Percentiles rank a stretch among this genome's conserved stretches.
Evolutionary conservation across 2,888 invertebrate genomes (phyloP).

Genomic region (Scaptomyza cyrtandrae): DNA sequence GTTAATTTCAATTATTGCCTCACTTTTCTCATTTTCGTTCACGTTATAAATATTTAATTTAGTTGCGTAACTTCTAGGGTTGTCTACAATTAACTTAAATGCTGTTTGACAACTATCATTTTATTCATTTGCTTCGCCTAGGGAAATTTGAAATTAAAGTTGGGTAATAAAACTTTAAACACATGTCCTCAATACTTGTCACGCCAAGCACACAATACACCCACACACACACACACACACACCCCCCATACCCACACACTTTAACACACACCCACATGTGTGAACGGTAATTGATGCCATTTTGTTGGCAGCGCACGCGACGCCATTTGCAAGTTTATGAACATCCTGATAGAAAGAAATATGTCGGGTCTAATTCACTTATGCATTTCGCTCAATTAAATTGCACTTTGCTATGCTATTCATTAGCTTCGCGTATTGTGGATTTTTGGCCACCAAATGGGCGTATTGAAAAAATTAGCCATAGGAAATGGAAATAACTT

Average conservation of each 20-base stretch:
- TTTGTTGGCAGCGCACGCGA: constrained; percentile 42
- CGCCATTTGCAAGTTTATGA: constrained; percentile 35
- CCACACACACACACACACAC: constrained; percentile 2
- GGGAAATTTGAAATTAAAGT: constrained; percentile 11
- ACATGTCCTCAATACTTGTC: constrained; percentile 40
- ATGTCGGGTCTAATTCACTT: constrained; percentile 61
- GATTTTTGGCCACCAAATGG: neutral
- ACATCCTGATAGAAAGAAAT: constrained; percentile 37
- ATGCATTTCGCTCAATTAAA: constrained; percentile 73
- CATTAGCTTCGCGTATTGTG: constrained; percentile 22
- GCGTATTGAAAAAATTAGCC: constrained; percentile 52
- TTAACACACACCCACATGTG: constrained; percentile 18
- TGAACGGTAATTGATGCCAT: constrained; percentile 66
- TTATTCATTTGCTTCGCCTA: constrained; percentile 24
- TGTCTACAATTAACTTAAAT: constrained; percentile 9
- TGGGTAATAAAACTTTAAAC: constrained; percentile 14
- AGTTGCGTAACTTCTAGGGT: neutral
- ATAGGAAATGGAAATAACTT: constrained; percentile 61
- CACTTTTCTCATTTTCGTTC: neutral
- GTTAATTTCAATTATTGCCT: neutral
- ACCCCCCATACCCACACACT: constrained; percentile 11
- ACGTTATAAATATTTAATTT: neutral
- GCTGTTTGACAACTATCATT: constrained; percentile 8
- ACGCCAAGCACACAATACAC: constrained; percentile 11
- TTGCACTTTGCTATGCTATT: constrained; percentile 60